Conservation (phyloP, 2,113 vertebrate genomes). For the Trematomus loennbergii region DNA sequence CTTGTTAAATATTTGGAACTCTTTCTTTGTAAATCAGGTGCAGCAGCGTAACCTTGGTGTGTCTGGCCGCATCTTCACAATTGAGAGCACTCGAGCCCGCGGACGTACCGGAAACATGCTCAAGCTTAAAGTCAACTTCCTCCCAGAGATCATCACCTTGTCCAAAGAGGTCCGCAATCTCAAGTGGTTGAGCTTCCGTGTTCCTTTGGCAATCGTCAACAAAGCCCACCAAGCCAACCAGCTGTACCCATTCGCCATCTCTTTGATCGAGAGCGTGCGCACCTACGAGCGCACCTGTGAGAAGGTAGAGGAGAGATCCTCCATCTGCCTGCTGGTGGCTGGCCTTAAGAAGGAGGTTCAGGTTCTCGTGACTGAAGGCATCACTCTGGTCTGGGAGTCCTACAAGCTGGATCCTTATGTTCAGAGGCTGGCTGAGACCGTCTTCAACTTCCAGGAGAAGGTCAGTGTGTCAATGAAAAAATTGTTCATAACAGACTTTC, state of each 20-base stretch:
- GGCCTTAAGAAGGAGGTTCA: slow-evolving; percentile 98
- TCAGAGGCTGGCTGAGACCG: slow-evolving; percentile 95
- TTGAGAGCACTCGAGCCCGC: slow-evolving; percentile 93
- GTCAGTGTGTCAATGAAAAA: slow-evolving; percentile 72
- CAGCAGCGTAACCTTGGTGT: slow-evolving; percentile 98
- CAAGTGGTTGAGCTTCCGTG: slow-evolving; percentile 98
- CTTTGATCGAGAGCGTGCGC: slow-evolving; percentile 97
- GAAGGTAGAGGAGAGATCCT: slow-evolving; percentile 95
- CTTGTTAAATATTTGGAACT: background rate
- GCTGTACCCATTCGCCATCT: slow-evolving; percentile 98
- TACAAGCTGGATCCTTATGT: slow-evolving; percentile 99
- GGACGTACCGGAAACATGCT: slow-evolving; percentile 93
- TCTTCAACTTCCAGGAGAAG: slow-evolving; percentile 99
- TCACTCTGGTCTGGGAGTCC: slow-evolving; percentile 97
- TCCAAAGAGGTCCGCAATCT: slow-evolving; percentile 99
- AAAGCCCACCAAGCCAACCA: slow-evolving; percentile 99
- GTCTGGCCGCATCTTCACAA: slow-evolving; percentile 97
- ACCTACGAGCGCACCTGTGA: slow-evolving; percentile 97
- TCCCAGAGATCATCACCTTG: slow-evolving; percentile 98
- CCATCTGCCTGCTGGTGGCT: slow-evolving; percentile 93
- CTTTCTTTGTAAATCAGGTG: slow-evolving; percentile 56
- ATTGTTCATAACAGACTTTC: background rate
- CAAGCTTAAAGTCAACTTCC: slow-evolving; percentile 98
- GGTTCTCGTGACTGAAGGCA: slow-evolving; percentile 94
- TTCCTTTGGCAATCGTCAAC: slow-evolving; percentile 97